Evolutionary conservation across 2,888 invertebrate species (phyloP), one percentile per base, ranked within the genome.

Genomic region (Lepidochitona cinerea): DNA sequence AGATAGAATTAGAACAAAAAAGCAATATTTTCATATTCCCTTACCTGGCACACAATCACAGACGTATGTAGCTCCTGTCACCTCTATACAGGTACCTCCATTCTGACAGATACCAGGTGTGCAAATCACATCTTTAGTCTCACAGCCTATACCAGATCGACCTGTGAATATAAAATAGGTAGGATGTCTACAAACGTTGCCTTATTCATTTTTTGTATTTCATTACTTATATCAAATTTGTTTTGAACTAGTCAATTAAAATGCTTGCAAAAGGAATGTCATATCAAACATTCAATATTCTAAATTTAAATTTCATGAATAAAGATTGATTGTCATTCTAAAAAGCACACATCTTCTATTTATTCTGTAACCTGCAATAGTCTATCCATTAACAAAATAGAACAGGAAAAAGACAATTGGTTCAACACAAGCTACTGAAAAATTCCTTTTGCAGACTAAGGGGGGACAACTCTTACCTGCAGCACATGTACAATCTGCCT

Each of bases 11-110:
- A 9, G 18, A 41, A 54, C n/a, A 54, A 9, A 7, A 54, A 9
- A 54, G 54, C 12, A 18, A 54, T 54, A 54, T 23, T 54, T n/a
- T 9, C 9, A 12, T 12, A 41, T 41, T 41, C 33, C 5, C 68
- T 37, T 36, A 70, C 70, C 70, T 37, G 70, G 70, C 1, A 59
- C 23, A 37, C 70, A 70, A 37, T 14, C 18, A 64, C 70, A 70
- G 3, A 7, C 32, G 37, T 37, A 59, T 23, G 36, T 37, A 3
- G 3, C n/a, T 23, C 26, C 37, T 2, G n/a, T 3, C 26, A 41
- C 41, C 18, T 54, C 54, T 18, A 7, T n/a, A 26, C 54, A 54
- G 7, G 54, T 54, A 7, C 14, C 54, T 54, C 54, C 54, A 54
- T 54, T 54, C 12, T 18, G 54, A 23, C 54, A 54, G 54, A 26